Base-by-base conservation (phyloP, 2,797 vertebrate species). In the Peromyscus melanophrys region DNA sequence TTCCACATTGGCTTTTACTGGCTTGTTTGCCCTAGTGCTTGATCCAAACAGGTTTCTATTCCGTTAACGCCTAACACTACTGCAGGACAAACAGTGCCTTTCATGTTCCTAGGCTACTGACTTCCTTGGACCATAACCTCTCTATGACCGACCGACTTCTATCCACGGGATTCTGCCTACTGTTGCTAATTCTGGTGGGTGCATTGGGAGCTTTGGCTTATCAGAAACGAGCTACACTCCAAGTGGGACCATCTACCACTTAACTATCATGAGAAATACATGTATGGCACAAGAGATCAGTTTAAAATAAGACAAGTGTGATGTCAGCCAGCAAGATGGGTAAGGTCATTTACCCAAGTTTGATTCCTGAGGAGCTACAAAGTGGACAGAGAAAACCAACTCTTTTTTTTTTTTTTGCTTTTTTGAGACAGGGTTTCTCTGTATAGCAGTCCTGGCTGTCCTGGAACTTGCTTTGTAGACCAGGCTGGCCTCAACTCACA, bases 181-280 rank as follows among this genome's bases (percentile, higher is more conserved):
- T 82, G 69, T 73, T 98, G 63, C 75, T 98, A 65, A 90, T 96
- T 92, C 83, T 96, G 73, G n/a, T 92, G 59, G 81, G 87, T 77
- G 14, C 76, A 59, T 63, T 96, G 69, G 97, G 92, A 95, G 85
- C 81, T 14, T 0, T 96, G 81, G 63, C 95, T 61, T 98, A 96
- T 94, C 96, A 97, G 85, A 98, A 97, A 93, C 69, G n/a, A 86
- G 94, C 95, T 89, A 89, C 57, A 87, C 89, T 94, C 95, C 95
- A 49, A 59, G 96, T 97, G 55, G 63, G n/a, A 86, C 97, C 97
- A 88, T 92, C 91, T 85, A n/a, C 76, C 12, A 46, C 89, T 77
- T 52, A 69, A 92, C 55, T 75, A 92, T 89, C 92, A 88, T 86
- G 37, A 90, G 49, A 61, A 19, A 46, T 67, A 43, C 92, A 89